These are phyloP conservation scores for Hybognathus amarus DNA, from an alignment of 2,797 vertebrate species.

Conservation along the genomic window DNA sequence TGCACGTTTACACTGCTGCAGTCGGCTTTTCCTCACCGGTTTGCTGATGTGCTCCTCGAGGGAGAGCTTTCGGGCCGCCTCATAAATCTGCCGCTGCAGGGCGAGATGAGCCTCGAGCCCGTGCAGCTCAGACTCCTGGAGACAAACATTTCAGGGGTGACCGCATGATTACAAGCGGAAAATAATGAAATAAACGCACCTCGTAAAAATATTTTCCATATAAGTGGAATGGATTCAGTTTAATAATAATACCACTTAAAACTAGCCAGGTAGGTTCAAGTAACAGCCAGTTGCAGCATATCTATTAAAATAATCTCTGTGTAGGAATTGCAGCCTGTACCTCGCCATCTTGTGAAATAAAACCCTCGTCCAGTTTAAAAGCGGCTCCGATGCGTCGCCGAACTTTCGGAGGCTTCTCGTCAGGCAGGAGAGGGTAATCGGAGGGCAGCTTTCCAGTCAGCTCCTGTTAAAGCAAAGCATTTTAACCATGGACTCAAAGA, in stretches of 20 bases:
- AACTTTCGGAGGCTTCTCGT: conserved; percentile 85
- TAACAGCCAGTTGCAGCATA: conserved; percentile 15
- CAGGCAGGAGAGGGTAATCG: conserved; percentile 87
- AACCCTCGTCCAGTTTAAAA: conserved; percentile 87
- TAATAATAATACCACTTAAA: conserved; percentile 5
- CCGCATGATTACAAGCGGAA: background rate
- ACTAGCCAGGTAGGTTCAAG: conserved; percentile 24
- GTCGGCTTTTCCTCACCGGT: conserved; percentile 84
- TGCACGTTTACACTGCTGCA: conserved; percentile 82
- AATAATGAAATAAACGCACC: conserved; percentile 19
- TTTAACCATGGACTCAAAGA: background rate
- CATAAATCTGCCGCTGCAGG: conserved; percentile 87
- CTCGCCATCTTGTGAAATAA: conserved; percentile 79
- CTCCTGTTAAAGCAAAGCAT: conserved; percentile 76
- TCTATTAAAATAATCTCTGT: background rate
- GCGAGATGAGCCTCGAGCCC: conserved; percentile 86
- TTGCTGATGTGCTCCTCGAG: conserved; percentile 85
- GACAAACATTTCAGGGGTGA: conserved; percentile 10
- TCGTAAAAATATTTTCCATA: conserved; percentile 9
- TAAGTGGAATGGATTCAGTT: background rate
- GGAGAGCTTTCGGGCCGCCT: conserved; percentile 86
- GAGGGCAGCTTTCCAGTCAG: conserved; percentile 85
- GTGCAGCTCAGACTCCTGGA: conserved; percentile 84
- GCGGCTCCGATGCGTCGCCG: conserved; percentile 87
- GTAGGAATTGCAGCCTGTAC: conserved; percentile 67